Percentiles rank a stretch among this genome's conserved stretches.
Evolutionary conservation across 2,888 invertebrate species (phyloP).

Genomic region (Calliopum simillimum): DNA sequence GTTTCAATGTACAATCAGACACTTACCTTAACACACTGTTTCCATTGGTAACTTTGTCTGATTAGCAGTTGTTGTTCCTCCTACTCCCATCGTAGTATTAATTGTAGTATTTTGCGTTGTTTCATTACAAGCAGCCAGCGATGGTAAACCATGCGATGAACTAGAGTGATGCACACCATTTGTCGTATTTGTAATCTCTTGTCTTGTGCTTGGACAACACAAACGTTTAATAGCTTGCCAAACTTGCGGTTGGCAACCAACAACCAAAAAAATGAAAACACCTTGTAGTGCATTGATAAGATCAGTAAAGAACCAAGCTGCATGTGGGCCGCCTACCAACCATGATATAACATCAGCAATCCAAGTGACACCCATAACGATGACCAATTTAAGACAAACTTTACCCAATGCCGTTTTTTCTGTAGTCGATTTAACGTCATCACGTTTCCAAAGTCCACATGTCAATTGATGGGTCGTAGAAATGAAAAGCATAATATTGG

Average conservation of each 20-base stretch:
- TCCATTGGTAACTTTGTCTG: slow-evolving; percentile 71
- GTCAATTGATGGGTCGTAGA: slow-evolving; percentile 87
- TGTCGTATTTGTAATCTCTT: slow-evolving; percentile 70
- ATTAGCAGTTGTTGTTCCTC: background rate
- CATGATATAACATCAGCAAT: slow-evolving; percentile 86
- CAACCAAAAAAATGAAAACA: slow-evolving; percentile 88
- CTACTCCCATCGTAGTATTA: slow-evolving; percentile 45
- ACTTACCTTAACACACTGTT: slow-evolving; percentile 71
- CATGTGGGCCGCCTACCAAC: slow-evolving; percentile 83
- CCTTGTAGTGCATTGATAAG: slow-evolving; percentile 88
- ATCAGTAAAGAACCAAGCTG: slow-evolving; percentile 87
- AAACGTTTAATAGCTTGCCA: slow-evolving; percentile 76
- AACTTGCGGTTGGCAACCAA: slow-evolving; percentile 89
- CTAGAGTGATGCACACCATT: slow-evolving; percentile 78
- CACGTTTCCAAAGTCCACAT: slow-evolving; percentile 88
- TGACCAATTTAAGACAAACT: slow-evolving; percentile 87
- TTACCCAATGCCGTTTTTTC: slow-evolving; percentile 85
- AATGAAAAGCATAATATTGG: slow-evolving; percentile 83
- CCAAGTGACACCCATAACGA: slow-evolving; percentile 85
- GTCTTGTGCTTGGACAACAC: slow-evolving; percentile 72
- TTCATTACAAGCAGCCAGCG: slow-evolving; percentile 70
- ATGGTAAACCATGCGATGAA: slow-evolving; percentile 84
- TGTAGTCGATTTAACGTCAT: slow-evolving; percentile 86
- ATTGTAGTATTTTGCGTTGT: slow-evolving; percentile 60
- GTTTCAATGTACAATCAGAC: slow-evolving; percentile 23